These are phyloP conservation scores for Drosophila mulleri DNA, from an alignment of 2,888 invertebrate species.

Conservation along the genomic window DNA sequence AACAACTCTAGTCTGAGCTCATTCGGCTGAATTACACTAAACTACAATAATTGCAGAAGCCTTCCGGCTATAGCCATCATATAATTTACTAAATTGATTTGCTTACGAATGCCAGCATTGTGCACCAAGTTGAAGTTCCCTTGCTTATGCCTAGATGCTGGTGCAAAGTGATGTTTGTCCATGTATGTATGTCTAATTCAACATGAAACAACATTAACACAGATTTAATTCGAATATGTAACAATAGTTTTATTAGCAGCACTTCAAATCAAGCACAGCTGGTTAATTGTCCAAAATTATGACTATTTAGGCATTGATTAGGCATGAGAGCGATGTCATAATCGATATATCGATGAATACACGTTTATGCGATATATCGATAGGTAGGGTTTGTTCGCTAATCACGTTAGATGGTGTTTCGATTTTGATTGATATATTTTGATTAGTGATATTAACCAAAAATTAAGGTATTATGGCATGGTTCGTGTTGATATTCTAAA, in stretches of 20 bases:
- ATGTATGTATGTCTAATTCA: too few species aligned
- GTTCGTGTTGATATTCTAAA: too few species aligned
- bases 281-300: not conserved
- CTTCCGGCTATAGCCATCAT: slow-evolving; percentile 1
- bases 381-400: too few species aligned
- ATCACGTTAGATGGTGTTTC: not conserved
- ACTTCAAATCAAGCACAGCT: not conserved
- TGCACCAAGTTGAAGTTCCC: not conserved
- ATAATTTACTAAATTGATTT: not conserved
- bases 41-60: not conserved
- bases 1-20: slow-evolving; percentile 56
- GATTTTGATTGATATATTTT: not conserved
- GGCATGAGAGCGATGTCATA: too few species aligned
- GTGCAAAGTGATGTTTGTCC: not conserved
- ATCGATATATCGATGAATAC: not conserved
- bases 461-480: too few species aligned
- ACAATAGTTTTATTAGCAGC: not conserved
- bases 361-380: not conserved
- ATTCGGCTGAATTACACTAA: not conserved
- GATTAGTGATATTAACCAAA: too few species aligned
- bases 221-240: not conserved
- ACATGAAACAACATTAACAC: not conserved
- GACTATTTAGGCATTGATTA: not conserved
- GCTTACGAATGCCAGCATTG: slow-evolving; percentile 1
- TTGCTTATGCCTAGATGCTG: not conserved